Conservation (phyloP, 2,888 invertebrate species). For the Spodoptera picta region DNA sequence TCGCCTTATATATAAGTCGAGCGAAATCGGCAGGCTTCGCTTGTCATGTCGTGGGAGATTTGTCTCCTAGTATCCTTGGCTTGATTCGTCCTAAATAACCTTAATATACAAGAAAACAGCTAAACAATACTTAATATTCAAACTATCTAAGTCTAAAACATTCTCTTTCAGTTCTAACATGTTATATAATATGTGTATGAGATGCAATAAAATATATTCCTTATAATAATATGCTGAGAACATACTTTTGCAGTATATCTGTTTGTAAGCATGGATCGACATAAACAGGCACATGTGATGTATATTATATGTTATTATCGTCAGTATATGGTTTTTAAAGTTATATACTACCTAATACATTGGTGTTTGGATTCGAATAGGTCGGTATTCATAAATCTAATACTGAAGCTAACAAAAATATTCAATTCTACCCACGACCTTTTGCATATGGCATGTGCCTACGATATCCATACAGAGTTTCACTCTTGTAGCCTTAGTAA, state of each 20-base stretch:
- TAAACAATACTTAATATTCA: conserved; percentile 4
- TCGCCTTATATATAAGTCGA: too few relatives aligned
- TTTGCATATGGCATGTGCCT: too few relatives aligned
- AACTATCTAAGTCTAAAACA: conserved; percentile 17
- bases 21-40: too few relatives aligned
- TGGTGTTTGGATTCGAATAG: conserved; percentile 15
- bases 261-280: conserved; percentile 2
- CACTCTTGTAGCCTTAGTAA: too few relatives aligned
- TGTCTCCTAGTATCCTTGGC: too few relatives aligned
- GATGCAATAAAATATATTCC: conserved; percentile 19
- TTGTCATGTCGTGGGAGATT: too few relatives aligned
- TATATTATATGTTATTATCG: conserved; percentile 11
- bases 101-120: background rate
- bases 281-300: conserved; percentile 17
- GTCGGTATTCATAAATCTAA: background rate
- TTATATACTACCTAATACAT: conserved; percentile 12
- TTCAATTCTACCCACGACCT: too few relatives aligned
- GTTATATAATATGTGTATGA: conserved; percentile 3
- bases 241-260: conserved; percentile 5
- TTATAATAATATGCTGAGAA: conserved; percentile 7
- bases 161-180: conserved; percentile 14
- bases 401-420: background rate
- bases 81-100: background rate
- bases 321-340: conserved; percentile 9
- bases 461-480: too few relatives aligned